These are phyloP conservation scores for Anarhynchus alexandrinus DNA, from an alignment of 2,113 vertebrate genomes.

Conservation along the genomic window DNA sequence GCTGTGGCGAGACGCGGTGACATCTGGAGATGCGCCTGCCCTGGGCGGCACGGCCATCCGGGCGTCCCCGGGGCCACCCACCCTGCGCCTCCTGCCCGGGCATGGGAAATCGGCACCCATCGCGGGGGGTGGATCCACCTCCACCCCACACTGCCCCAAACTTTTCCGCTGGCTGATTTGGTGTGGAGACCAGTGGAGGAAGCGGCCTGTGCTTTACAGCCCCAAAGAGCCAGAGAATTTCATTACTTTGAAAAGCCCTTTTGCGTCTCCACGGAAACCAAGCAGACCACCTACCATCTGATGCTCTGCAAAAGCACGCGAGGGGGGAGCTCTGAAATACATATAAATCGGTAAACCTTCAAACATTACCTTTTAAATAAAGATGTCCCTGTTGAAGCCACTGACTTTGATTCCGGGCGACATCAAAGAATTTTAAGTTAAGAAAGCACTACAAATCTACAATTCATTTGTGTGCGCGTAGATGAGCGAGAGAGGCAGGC, in stretches of 20 bases:
- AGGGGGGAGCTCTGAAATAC: conserved; percentile 33
- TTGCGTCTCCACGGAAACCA: conserved; percentile 66
- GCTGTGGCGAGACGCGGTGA: fast-evolving
- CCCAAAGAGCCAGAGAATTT: conserved; percentile 9
- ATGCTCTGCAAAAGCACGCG: conserved; percentile 16
- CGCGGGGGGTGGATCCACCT: not conserved
- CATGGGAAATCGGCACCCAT: too few relatives aligned
- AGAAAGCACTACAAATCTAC: conserved; percentile 39
- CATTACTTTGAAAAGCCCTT: conserved; percentile 46
- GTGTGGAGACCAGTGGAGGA: not conserved
- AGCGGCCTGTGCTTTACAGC: conserved; percentile 3
- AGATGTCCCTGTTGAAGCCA: conserved; percentile 36
- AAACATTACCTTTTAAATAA: conserved; percentile 68
- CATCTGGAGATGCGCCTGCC: fast-evolving
- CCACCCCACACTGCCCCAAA: not conserved
- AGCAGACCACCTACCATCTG: conserved; percentile 63
- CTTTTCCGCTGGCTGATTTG: not conserved
- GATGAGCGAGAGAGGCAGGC: not conserved
- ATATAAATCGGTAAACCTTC: conserved; percentile 53
- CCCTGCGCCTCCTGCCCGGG: not conserved
- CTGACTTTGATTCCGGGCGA: conserved; percentile 48
- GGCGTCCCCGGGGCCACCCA: not conserved
- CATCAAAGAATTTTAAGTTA: conserved; percentile 53
- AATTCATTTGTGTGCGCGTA: not conserved
- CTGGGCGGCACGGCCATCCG: fast-evolving